Evolutionary conservation across 2,888 invertebrate species (phyloP), one percentile per base, ranked within the genome.

Genomic region (Serrognathus titanus): DNA sequence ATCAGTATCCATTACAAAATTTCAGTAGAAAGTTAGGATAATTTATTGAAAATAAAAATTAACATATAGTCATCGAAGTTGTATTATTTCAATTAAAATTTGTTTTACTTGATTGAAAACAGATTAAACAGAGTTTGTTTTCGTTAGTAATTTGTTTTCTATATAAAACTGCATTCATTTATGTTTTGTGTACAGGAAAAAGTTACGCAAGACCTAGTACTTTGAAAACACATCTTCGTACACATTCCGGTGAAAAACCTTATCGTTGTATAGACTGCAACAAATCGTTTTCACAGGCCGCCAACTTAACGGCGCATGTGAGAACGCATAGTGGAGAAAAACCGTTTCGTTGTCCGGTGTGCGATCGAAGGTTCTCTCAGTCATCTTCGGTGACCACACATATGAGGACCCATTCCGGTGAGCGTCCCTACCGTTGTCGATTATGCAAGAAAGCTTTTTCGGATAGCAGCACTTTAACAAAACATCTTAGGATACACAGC

Each of bases 361-460:
- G 99, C 78, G 94, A 96, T 75, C 85, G 98, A 59, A 86, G 95
- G 69, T 99, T 99, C 78, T 97, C 97, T 58, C 98, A 99, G 75
- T 88, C 88, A 75, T 96, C 96, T 69, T 89, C 89, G 51, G 96
- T 99, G 52, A 99, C 98, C 55, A 98, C 98, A 65, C 99, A 99
- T 82, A 97, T 97, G 95, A 85, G 98, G 73, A 99, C 98, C n/a
- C 98, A 99, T 80, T 95, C 95, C n/a, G 98, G 97, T n/a, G 97
- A 98, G 76, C 83, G 97, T 56, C 98, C 98, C 0, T 97, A 98
- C 77, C 71, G 81, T 46, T 99, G 98, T 80, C 85, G 93, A 64
- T 88, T 95, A 69, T 99, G 99, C 80, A 96, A 95, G 75, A 99
- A 99, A 76, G 96, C 97, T 2, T 99, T 99, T 79, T 97, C 97